Evolutionary conservation across 1,140 invertebrate species (phyloP).

Genomic region (Popillia japonica): DNA sequence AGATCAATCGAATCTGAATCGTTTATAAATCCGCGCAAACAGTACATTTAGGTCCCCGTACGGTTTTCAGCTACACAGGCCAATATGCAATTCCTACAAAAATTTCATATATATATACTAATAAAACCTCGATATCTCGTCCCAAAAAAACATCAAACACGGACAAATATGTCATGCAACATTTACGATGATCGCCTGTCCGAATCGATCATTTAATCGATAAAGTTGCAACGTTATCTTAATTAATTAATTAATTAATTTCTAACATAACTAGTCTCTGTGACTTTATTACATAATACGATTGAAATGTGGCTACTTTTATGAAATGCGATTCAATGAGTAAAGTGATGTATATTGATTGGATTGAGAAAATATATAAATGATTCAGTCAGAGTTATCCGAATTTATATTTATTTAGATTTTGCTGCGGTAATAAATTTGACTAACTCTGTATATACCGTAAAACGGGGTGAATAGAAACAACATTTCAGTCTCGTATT

Average conservation of each 20-base stretch:
- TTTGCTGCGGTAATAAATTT: too few relatives aligned
- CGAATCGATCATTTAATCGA: neutral
- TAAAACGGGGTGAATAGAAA: too few relatives aligned
- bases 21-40: neutral
- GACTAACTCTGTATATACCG: too few relatives aligned
- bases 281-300: slow-evolving; percentile 61
- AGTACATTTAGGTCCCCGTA: slow-evolving; percentile 22
- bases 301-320: too few relatives aligned
- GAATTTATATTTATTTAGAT: too few relatives aligned
- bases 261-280: slow-evolving; percentile 54
- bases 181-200: neutral
- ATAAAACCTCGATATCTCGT: neutral
- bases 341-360: too few relatives aligned
- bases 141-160: slow-evolving; percentile 20
- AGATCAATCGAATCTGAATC: neutral
- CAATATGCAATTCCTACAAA: slow-evolving; percentile 41
- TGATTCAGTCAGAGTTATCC: too few relatives aligned
- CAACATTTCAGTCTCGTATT: too few relatives aligned
- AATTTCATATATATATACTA: too few relatives aligned
- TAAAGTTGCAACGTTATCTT: slow-evolving; percentile 19
- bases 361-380: too few relatives aligned
- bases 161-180: slow-evolving; percentile 28
- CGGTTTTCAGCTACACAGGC: slow-evolving; percentile 40
- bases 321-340: too few relatives aligned
- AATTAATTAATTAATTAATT: neutral